A percentile compares a stretch with the other conserved stretches of the same genome.
Evolutionary conservation across 2,888 invertebrate genomes (phyloP).

Genomic region (Caenorhabditis zanzibari): DNA sequence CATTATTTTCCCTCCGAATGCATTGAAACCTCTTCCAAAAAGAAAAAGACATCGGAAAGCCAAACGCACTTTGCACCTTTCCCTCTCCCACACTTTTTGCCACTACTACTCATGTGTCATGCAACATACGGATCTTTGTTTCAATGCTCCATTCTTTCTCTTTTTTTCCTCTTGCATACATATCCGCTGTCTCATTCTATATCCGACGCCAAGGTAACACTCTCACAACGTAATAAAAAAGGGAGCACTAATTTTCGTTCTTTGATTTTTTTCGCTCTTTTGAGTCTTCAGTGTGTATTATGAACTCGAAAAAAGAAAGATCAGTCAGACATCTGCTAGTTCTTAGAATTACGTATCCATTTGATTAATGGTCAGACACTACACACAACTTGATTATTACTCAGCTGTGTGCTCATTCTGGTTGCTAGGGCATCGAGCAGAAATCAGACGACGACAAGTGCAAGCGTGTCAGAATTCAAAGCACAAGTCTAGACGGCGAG

Average conservation of each 20-base stretch:
- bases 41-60: conserved; percentile 1
- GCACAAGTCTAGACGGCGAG: conserved; percentile 33
- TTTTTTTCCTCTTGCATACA: not conserved
- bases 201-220: conserved; percentile 16
- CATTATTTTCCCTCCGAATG: conserved; percentile 33
- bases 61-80: conserved; percentile 57
- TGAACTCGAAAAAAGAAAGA: not conserved
- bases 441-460: conserved; percentile 47
- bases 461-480: conserved; percentile 37
- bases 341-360: conserved; percentile 24
- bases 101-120: conserved; percentile 48
- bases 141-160: conserved; percentile 48
- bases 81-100: conserved; percentile 22
- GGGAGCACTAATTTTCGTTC: not conserved
- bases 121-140: conserved; percentile 62
- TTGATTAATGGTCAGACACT: conserved; percentile 30
- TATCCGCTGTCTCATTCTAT: conserved; percentile 2
- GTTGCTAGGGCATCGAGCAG: conserved; percentile 19
- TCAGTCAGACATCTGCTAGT: not conserved
- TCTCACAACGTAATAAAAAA: conserved; percentile 18
- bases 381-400: conserved; percentile 36
- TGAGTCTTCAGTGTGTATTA: not conserved
- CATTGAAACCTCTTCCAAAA: too few species aligned
- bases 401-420: conserved; percentile 10
- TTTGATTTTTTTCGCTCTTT: conserved; percentile 15